Percentiles rank a stretch among this genome's conserved stretches.
These are phyloP conservation scores for Morinoia aosen DNA, from an alignment of 2,888 invertebrate species.

Conservation along the genomic window DNA sequence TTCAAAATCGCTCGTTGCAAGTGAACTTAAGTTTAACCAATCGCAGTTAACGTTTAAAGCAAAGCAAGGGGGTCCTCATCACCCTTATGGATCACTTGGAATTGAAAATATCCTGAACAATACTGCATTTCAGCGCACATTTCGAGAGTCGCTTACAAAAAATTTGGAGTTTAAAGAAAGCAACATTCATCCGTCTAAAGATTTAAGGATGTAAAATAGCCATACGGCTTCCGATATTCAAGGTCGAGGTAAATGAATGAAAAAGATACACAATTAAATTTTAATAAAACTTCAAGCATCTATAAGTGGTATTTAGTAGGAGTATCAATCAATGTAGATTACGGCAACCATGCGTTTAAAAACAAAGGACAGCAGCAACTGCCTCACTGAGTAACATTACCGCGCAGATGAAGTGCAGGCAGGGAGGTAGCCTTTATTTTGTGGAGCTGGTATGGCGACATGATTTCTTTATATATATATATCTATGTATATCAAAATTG, in stretches of 20 bases:
- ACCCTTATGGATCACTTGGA: neutral
- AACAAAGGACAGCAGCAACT: neutral
- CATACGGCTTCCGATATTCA: neutral
- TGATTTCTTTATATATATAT: no score
- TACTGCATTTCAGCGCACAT: neutral
- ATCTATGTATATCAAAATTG: neutral
- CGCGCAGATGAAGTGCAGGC: no score
- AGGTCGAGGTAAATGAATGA: neutral
- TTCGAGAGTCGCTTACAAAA: neutral
- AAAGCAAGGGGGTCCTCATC: neutral
- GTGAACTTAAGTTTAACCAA: no score
- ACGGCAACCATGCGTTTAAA: neutral
- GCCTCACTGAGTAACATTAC: neutral
- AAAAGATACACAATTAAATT: neutral
- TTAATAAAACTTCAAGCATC: neutral
- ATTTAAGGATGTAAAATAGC: neutral
- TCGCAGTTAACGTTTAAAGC: no score
- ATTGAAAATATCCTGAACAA: neutral
- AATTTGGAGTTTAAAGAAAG: neutral
- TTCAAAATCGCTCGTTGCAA: no score
- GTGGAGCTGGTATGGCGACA: no score
- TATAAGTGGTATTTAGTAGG: neutral
- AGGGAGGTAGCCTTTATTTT: no score
- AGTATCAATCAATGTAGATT: neutral
- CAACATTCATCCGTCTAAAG: neutral